Evolutionary conservation across 2,797 vertebrate species (phyloP).

Genomic region (Microcaecilia unicolor): DNA sequence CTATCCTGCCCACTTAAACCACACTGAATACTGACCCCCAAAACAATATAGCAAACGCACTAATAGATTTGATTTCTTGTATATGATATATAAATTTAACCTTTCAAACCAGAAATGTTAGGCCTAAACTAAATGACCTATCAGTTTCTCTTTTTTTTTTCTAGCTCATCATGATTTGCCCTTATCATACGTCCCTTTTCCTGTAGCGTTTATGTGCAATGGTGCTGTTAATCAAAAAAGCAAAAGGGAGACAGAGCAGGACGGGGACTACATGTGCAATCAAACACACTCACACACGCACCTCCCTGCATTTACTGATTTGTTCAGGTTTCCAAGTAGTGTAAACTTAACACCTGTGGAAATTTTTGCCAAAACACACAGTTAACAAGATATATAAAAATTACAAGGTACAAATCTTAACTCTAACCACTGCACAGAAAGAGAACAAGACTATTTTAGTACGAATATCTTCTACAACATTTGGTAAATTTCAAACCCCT

Average conservation of each 20-base stretch:
- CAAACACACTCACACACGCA: constrained; percentile 1
- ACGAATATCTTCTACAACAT: constrained; percentile 50
- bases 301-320: constrained; percentile 27
- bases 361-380: constrained; percentile 52
- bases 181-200: no score
- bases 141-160: constrained; percentile 1
- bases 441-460: constrained; percentile 49
- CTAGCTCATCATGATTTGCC: no score
- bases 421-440: constrained; percentile 58
- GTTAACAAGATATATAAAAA: constrained; percentile 47
- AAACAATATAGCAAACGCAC: no score
- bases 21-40: no score
- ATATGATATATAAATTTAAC: no score
- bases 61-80: no score
- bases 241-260: not conserved
- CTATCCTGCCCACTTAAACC: no score
- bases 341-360: constrained; percentile 62
- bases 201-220: not conserved
- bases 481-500: constrained; percentile 75
- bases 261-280: constrained; percentile 3
- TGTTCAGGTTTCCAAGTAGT: constrained; percentile 58
- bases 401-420: constrained; percentile 32
- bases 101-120: no score
- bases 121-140: no score
- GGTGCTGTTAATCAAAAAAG: constrained; percentile 1